phyloP scores from a whole-genome alignment of 2,888 invertebrate species.

The Stictocephala bisonia region DNA sequence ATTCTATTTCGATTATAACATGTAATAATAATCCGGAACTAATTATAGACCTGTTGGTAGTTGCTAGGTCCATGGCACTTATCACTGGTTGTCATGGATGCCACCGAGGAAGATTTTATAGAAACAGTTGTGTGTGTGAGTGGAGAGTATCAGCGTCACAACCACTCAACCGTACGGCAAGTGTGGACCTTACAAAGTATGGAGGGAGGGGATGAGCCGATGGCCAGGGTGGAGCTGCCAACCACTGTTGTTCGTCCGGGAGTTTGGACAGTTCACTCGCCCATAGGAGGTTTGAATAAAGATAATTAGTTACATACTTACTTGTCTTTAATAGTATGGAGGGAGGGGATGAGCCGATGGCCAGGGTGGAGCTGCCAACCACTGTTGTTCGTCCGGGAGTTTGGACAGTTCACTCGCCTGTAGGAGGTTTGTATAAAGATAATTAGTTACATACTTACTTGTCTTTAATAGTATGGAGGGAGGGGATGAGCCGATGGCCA shows the following conservation, averaged over 20 bases:
- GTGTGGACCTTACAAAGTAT: conserved; percentile 56
- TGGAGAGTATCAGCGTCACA: conserved; percentile 55
- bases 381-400: conserved; percentile 51
- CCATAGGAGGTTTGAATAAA: conserved; percentile 56
- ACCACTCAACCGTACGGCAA: conserved; percentile 54
- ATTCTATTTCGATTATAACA: no score
- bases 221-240: conserved; percentile 55
- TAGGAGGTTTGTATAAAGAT: no score
- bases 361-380: conserved; percentile 55
- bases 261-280: conserved; percentile 57
- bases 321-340: no score
- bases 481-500: conserved; percentile 55
- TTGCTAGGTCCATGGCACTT: conserved; percentile 58
- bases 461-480: no score
- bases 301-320: no score
- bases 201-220: conserved; percentile 53
- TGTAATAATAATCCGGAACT: no score
- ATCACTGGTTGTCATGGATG: conserved; percentile 56
- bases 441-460: no score
- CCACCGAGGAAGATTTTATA: conserved; percentile 55
- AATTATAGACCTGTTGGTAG: conserved; percentile 44
- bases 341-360: conserved; percentile 56
- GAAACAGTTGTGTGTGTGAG: conserved; percentile 57
- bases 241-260: conserved; percentile 52
- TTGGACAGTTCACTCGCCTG: conserved; percentile 57